Conservation (phyloP, 2,888 invertebrate genomes). For the Synergus umbraculus region DNA sequence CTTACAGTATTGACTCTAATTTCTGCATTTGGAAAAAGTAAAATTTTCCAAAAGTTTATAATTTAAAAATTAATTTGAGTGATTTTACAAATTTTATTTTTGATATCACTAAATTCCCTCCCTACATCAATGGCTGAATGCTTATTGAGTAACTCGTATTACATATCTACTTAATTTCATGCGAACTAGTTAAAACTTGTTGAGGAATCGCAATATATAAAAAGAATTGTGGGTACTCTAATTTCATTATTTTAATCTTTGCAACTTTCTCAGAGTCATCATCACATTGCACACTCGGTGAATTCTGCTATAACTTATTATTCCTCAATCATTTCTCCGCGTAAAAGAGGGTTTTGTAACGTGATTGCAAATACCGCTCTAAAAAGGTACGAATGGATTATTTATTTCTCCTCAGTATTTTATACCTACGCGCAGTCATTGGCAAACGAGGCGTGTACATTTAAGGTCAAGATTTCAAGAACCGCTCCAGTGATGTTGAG, state of each 20-base stretch:
- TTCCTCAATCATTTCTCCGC: neutral
- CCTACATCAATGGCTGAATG: neutral
- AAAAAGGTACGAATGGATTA: constrained; percentile 8
- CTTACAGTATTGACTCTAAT: no score
- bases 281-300: neutral
- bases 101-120: no score
- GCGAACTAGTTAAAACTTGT: neutral
- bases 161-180: neutral
- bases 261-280: neutral
- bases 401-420: constrained; percentile 7
- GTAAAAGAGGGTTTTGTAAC: neutral
- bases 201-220: neutral
- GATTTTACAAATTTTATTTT: no score
- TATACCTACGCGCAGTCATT: constrained; percentile 7
- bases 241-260: neutral
- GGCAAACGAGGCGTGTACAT: constrained; percentile 49
- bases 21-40: no score
- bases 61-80: no score
- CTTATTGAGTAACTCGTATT: neutral
- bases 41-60: no score
- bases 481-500: constrained; percentile 56
- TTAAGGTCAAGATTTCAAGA: constrained; percentile 65
- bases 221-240: neutral
- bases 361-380: constrained; percentile 11
- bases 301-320: neutral